Base-by-base conservation (phyloP, 1,140 invertebrate species). In the Drosophila fuyamai region DNA sequence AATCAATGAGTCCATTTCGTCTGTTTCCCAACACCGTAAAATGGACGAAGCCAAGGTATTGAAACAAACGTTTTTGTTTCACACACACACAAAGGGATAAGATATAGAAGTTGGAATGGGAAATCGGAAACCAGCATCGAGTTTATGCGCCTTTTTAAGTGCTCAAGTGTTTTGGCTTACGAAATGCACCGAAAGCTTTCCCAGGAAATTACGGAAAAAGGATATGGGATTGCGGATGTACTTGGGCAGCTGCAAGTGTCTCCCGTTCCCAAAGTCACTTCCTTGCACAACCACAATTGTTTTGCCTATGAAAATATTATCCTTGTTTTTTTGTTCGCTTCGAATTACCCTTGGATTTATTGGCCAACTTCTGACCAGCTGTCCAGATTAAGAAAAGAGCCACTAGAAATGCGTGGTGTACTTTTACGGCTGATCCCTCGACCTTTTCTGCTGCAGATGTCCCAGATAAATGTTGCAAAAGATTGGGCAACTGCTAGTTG, bases 1-100 rank as follows among this genome's bases (percentile, higher is more conserved):
- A 92, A 92, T 92, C 90, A 90, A 92, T 88, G 83, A 90, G 82
- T 91, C 68, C 89, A 85, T 91, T 88, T 91, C 79, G 84, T 76
- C 90, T 91, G 89, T 91, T 91, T 91, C 81, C 84, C 89, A 91
- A 91, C 86, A 90, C 83, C 76, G 67, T 66, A 80, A 90, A 90
- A 77, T 60, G 76, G 50, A 71, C 56, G 40, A 18, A 56, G 65
- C 29, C 47, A 75, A 53, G 60, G 81, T 81, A 86, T 75, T 81
- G 82, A 85, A 85, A 85, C 81, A 85, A 85, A 78, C 82, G 76
- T 48, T 81, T 84, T 80, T 78, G 81, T 88, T 65, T 66, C 66
- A 51, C 67, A 76, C 74, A 78, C 61, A 54, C 56, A 71, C 53
- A 27, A 61, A 57, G 36, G 44, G 16, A n/a, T n/a, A 38, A 60